These are phyloP conservation scores for Callionymus lyra DNA, from an alignment of 2,113 vertebrate genomes.

Conservation along the genomic window DNA sequence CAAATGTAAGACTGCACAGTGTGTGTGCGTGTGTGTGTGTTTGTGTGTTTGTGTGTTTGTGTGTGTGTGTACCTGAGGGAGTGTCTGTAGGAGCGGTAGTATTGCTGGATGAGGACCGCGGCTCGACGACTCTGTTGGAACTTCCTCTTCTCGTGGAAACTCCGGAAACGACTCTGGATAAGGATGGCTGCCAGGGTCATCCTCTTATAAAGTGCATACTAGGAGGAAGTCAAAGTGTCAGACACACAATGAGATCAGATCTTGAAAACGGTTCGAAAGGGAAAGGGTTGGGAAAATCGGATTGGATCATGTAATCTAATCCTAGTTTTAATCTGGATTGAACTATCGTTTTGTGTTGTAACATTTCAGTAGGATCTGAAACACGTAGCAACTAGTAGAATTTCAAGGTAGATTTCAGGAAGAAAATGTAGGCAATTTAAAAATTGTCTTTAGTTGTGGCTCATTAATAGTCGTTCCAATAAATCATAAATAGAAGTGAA, in stretches of 20 bases:
- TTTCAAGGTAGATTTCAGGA: too few relatives aligned
- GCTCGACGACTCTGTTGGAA: constrained; percentile 96
- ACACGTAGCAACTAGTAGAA: too few relatives aligned
- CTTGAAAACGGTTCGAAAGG: background rate
- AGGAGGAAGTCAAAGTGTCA: constrained; percentile 20
- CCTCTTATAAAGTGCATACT: constrained; percentile 99
- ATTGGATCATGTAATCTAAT: too few relatives aligned
- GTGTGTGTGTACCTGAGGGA: constrained; percentile 73
- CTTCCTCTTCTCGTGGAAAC: constrained; percentile 92
- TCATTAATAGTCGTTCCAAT: too few relatives aligned
- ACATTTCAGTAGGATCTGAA: too few relatives aligned
- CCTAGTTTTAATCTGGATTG: too few relatives aligned
- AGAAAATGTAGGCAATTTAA: too few relatives aligned
- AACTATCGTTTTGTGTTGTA: too few relatives aligned
- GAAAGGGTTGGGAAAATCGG: too few relatives aligned
- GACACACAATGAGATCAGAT: background rate
- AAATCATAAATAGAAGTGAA: too few relatives aligned
- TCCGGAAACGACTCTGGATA: constrained; percentile 99
- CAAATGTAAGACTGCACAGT: constrained; percentile 9
- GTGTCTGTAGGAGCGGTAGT: constrained; percentile 92
- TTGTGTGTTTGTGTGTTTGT: constrained; percentile 45
- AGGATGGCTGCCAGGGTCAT: constrained; percentile 99
- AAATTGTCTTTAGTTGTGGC: too few relatives aligned
- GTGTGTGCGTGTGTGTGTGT: constrained; percentile 23
- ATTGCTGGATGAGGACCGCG: constrained; percentile 96